Evolutionary conservation across 1,140 invertebrate genomes (phyloP), one percentile per base, ranked within the genome.

Genomic region (Drosophila takahashii): DNA sequence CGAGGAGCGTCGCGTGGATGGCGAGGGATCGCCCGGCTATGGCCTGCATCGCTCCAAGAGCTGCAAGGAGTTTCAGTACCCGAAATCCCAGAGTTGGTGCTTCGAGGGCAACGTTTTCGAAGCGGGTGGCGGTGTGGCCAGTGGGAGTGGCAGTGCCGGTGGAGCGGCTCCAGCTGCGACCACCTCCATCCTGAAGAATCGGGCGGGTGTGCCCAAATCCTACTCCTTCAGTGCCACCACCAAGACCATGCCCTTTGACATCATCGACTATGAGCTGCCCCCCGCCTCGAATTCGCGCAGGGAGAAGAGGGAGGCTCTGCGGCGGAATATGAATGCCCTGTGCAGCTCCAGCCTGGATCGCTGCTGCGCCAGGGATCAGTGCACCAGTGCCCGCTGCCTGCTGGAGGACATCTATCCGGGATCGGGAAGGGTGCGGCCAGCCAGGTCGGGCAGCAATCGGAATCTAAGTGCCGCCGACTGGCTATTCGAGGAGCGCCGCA

Each of bases 31-130:
- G 0, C 80, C 90, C 0, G 75, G 80, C 10, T 91, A 92, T 37
- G 84, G 77, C 0, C 60, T 91, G 50, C 87, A 92, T 7, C 90
- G 91, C 11, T 92, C 91, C 36, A 92, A 84, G 39, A 92, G 91
- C 66, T 92, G 91, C 75, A 92, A 91, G 48, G 91, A 92, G 51
- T 92, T 92, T 13, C 81, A 90, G 53, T 92, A 92, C 51, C 90
- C 90, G 16, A 92, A 92, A 13, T 92, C 91, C 7, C 84, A 91
- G 58, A 92, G 92, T 65, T 92, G 91, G 74, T 87, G 85, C 64
- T 92, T 92, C 72, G 85, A 90, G 59, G 83, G 80, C 50, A 89
- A 89, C 16, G 83, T 90, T 4, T 86, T 65, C 0, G 86, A 81
- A 42, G 50, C 79, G 7, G 87, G 85, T 18, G 69, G 64, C n/a